Base-by-base conservation (phyloP, 2,888 invertebrate genomes). In the Eretmocerus hayati region DNA sequence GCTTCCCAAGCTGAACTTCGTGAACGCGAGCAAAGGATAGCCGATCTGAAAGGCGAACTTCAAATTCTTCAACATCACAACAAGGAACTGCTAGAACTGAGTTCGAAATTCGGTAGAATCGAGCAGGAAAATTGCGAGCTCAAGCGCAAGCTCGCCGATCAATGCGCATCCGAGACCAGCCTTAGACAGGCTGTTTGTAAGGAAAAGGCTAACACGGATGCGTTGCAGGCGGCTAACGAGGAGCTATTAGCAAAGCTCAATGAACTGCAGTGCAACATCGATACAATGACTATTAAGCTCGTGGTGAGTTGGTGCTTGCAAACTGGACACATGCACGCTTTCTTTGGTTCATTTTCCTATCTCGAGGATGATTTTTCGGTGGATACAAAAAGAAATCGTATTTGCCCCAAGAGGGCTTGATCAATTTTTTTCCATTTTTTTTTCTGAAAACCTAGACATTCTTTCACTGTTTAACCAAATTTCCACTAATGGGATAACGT, bases 11-110 rank as follows among this genome's bases (percentile, higher is more conserved):
- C 61, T 3, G 49, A 56, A 4, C 38, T 63, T 5, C 58, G 62
- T 15, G 67, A 65, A 16, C 68, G 65, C 38, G 65, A 71, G 13
- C 64, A 69, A 20, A 63, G 58, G 41, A 66, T 71, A 53, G 51
- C 53, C 8, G 66, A 67, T 42, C 42, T 71, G 26, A 50, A 48
- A 30, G 64, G 53, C 21, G 70, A 71, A 48, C 57, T 67, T 23
- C 60, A 63, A 33, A 62, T 65, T 23, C 39, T 71, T 15, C 65
- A 70, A 22, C 63, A 71, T 32, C 69, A 69, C 44, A 71, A 71
- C 32, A 56, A 50, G 16, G 68, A 71, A 39, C 54, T 70, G 5
- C 58, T 67, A 1, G 51, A 54, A 1, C 50, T 67, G 0, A 69
- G 64, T 35, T 59, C 65, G 0, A 67, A 65, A 39, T 64, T 59